Base-by-base conservation (phyloP, 92 coral and sea anemone genomes). In the Heliopora coerulea region DNA sequence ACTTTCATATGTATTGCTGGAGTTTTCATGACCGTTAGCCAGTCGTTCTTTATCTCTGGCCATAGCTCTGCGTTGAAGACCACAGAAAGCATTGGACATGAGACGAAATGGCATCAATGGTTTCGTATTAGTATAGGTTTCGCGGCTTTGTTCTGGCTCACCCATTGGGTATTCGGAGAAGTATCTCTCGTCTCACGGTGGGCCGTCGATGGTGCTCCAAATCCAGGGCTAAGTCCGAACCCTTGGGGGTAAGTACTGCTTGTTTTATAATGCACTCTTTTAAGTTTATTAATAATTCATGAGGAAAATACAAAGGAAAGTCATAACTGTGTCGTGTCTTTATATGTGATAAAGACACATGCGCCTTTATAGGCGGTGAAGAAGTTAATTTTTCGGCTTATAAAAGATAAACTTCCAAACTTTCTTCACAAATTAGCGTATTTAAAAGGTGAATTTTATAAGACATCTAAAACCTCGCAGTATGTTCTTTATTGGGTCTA, bases 231-330 rank as follows among this genome's bases (percentile, higher is more conserved):
- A 1, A 57, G 68, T 57, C 97, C 97, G 20, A 87, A 87, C 56
- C 97, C 97, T 14, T 89, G 97, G 97, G 97, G 97, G 97, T 92
- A 74, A 59, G 97, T 89, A n/a, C n/a, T n/a, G n/a, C n/a, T n/a
- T n/a, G n/a, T n/a, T n/a, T n/a, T n/a, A n/a, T n/a, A n/a, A n/a
- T n/a, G n/a, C n/a, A n/a, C n/a, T n/a, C n/a, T n/a, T n/a, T n/a
- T n/a, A n/a, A n/a, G n/a, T n/a, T n/a, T n/a, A n/a, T n/a, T n/a
- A n/a, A n/a, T n/a, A n/a, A n/a, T n/a, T n/a, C n/a, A n/a, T n/a
- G n/a, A n/a, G n/a, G n/a, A n/a, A n/a, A n/a, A n/a, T n/a, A n/a
- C n/a, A n/a, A n/a, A n/a, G n/a, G n/a, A n/a, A n/a, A n/a, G n/a
- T n/a, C n/a, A n/a, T n/a, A n/a, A n/a, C n/a, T n/a, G n/a, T n/a